phyloP scores from a whole-genome alignment of 64 coral and sea anemone genomes.

The Montipora capricornis region DNA sequence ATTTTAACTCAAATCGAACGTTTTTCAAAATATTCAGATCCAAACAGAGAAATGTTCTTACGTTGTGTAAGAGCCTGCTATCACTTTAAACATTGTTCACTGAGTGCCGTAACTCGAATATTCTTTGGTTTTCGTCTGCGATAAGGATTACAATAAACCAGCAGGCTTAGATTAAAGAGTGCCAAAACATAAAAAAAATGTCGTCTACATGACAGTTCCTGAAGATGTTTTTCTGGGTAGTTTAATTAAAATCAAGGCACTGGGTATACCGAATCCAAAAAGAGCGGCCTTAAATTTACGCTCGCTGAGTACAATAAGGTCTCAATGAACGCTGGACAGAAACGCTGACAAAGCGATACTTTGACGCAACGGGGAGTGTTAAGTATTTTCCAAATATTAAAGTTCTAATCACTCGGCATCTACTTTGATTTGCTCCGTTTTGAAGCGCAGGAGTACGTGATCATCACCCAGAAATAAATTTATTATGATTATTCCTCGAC shows the following conservation, averaged over 20 bases:
- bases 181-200: background rate
- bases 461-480: constrained; percentile 9
- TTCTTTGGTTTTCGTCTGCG: background rate
- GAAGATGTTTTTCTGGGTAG: background rate
- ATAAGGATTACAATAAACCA: constrained; percentile 7
- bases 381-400: background rate
- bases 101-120: too few relatives aligned
- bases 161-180: background rate
- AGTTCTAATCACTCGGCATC: background rate
- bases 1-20: too few relatives aligned
- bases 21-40: too few relatives aligned
- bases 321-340: background rate
- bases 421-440: background rate
- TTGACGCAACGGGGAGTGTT: background rate
- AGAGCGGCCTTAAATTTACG: background rate
- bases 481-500: background rate
- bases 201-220: background rate
- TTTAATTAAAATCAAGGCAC: background rate
- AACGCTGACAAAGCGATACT: background rate
- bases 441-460: background rate
- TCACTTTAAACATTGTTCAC: too few relatives aligned
- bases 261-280: background rate
- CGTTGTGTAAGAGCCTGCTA: too few relatives aligned
- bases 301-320: background rate
- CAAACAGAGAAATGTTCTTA: too few relatives aligned